Evolutionary conservation across 1,140 invertebrate species (phyloP), one percentile per base, ranked within the genome.

Genomic region (Drosophila sulfurigaster): DNA sequence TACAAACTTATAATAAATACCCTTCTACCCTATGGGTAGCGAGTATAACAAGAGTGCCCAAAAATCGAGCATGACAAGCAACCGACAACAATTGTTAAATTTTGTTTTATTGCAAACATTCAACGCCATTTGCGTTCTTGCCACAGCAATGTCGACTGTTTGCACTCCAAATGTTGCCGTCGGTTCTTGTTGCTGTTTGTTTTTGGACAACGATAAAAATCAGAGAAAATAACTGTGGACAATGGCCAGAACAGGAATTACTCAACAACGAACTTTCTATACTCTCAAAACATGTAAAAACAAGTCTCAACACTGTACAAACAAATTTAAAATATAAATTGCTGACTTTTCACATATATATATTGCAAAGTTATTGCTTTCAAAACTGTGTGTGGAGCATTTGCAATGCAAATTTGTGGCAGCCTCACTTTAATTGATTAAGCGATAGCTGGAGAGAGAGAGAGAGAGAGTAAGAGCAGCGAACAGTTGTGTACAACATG

Each of bases 101-200:
- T 88, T 88, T 87, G 83, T 88, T 87, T 87, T 87, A 88, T 88
- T 80, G 80, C 79, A 69, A 86, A 78, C 83, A 87, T 87, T 87
- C 83, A 88, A 80, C 76, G 80, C 73, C 83, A 87, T 87, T 87
- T 87, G 83, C 73, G 77, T 82, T 88, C 82, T 83, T 73, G 68
- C 79, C 76, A 67, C 76, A 59, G 43, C 73, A 82, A 87, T 68
- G 75, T 73, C 71, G 71, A 51, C 74, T 73, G 67, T 85, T 68
- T 78, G 51, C 43, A 20, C 11, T 57, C 13, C 48, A 7, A 32
- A 4, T 38, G 35, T 38, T 38, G 30, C 30, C 30, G 7, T 32
- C 7, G 30, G 38, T 72, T 46, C 45, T 69, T n/a, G n/a, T 67
- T 67, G 67, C 66, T 86, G 74, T 81, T 66, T 85, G 74, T 77